Evolutionary conservation across 2,113 vertebrate genomes (phyloP).

Genomic region (Nothocercus julius): DNA sequence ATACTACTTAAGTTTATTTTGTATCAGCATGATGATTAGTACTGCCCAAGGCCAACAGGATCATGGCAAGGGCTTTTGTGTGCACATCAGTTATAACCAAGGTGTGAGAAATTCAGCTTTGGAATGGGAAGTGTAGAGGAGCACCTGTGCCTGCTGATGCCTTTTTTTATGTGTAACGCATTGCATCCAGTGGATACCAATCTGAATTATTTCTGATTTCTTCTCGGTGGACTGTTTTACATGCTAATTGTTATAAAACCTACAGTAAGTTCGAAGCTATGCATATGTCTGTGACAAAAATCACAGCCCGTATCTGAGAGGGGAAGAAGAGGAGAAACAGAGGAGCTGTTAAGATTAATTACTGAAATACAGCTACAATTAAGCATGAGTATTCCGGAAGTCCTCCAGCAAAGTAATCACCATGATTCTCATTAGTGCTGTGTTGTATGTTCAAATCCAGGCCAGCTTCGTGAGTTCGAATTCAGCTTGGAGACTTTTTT

Average conservation of each 20-base stretch:
- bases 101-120: background rate
- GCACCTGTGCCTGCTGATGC: background rate
- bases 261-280: background rate
- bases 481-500: background rate
- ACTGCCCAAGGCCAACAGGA: background rate
- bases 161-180: background rate
- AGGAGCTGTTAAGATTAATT: conserved; percentile 48
- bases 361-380: conserved; percentile 36
- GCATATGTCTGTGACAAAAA: background rate
- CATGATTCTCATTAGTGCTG: background rate
- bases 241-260: background rate
- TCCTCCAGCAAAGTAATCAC: background rate
- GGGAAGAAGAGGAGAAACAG: background rate
- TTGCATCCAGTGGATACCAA: background rate
- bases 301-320: background rate
- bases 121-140: background rate
- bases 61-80: background rate
- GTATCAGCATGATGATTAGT: background rate
- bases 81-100: accelerated
- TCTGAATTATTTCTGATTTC: background rate
- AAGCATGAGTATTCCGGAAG: conserved; percentile 57
- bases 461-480: background rate
- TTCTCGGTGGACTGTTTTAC: background rate
- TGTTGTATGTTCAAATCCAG: background rate
- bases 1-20: conserved; percentile 39